Evolutionary conservation across 1,140 invertebrate genomes (phyloP), one percentile per base, ranked within the genome.

Genomic region (Chrysopa pallens): DNA sequence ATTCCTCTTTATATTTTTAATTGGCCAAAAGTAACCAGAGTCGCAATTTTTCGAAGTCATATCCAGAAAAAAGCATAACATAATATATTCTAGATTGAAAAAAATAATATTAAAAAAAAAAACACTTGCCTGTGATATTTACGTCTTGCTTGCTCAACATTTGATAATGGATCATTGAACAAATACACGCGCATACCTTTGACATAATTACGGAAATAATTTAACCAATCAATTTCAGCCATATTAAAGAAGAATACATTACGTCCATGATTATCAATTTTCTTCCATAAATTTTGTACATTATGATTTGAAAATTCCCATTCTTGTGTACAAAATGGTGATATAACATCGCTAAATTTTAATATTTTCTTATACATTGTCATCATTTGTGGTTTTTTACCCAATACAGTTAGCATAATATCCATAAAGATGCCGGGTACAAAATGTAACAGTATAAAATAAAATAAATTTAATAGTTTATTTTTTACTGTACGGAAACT

Each of bases 351-450:
- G 0, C 73, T 63, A 31, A 84, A 80, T 55, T 78, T 78, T 49
- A 81, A 70, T 23, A 90, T 70, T 57, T 80, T 84, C 36, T 68
- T 66, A 53, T 88, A 85, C 13, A 79, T 66, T 47, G 76, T 75
- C 42, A 78, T 56, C 54, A 87, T 64, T 54, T 81, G 83, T 12
- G 8, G 31, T 12, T 33, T 9, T 33, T 33, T 33, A 33, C 31
- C 31, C 8, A 33, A 33, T 4, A 33, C n/a, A 2, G 31, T 33
- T 33, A 12, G 4, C 3, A 33, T 33, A 2, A 12, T 6, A 33
- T 33, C 31, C 8, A 33, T 9, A 33, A 33, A 2, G 2, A 6
- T 6, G 4, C 8, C 31, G n/a, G 31, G 31, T 11, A 33, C 8
- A 11, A 33, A 12, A 33, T 33, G 31, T 33, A 33, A 33, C 8